phyloP scores from a whole-genome alignment of 2,888 invertebrate genomes.

The Labia minor region DNA sequence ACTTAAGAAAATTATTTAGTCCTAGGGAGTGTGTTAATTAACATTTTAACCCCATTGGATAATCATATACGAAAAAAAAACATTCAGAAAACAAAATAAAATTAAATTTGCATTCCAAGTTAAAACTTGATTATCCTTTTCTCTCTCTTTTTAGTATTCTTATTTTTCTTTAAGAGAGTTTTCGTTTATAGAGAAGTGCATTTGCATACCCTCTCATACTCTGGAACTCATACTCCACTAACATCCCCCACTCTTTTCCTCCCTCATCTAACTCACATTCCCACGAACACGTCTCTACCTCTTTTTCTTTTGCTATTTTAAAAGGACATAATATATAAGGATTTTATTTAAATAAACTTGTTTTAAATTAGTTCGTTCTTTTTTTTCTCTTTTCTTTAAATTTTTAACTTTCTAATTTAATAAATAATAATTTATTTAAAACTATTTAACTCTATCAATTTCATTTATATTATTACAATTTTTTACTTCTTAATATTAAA shows the following conservation, averaged over 20 bases:
- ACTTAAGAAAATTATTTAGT: not conserved
- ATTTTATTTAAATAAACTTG: constrained; percentile 13
- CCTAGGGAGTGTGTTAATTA: not conserved
- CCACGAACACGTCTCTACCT: not conserved
- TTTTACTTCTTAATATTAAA: no score
- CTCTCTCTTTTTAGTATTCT: not conserved
- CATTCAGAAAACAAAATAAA: not conserved
- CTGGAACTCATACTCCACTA: no score
- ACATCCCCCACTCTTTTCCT: no score
- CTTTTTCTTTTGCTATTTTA: not conserved
- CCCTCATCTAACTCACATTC: no score
- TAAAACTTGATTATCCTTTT: constrained; percentile 4
- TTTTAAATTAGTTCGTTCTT: not conserved
- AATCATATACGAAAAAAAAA: not conserved
- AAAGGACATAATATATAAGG: not conserved
- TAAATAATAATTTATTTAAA: not conserved
- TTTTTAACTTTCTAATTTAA: not conserved
- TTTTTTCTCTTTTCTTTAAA: not conserved
- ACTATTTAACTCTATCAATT: no score
- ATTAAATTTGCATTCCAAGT: constrained; percentile 13
- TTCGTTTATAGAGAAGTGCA: not conserved
- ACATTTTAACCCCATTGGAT: constrained; percentile 13
- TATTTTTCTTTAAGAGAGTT: constrained; percentile 13
- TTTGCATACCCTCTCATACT: no score
- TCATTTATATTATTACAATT: no score